Percentiles rank a stretch among this genome's conserved stretches.
Evolutionary conservation across 1,140 invertebrate species (phyloP).

Genomic region (Nymphalis io): DNA sequence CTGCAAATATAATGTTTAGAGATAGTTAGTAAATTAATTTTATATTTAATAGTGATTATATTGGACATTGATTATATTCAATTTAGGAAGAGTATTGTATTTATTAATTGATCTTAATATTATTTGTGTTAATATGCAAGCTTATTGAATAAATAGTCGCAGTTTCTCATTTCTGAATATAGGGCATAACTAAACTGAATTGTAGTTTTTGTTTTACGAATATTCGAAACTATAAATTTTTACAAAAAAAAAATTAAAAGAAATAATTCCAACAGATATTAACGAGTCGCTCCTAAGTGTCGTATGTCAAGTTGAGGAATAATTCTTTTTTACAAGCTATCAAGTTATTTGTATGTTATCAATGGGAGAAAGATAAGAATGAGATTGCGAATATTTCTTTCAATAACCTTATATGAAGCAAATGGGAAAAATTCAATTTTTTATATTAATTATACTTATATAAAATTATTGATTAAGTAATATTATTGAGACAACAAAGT

Average conservation of each 20-base stretch:
- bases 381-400: not conserved
- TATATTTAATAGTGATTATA: not conserved
- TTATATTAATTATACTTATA: not conserved
- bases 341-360: no score
- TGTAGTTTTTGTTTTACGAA: not conserved
- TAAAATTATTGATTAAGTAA: not conserved
- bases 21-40: not conserved
- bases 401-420: not conserved
- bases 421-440: not conserved
- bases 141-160: conserved; percentile 4
- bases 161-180: not conserved
- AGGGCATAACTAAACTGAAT: no score
- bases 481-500: not conserved
- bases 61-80: not conserved
- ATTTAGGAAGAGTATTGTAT: not conserved
- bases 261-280: no score
- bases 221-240: no score
- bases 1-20: conserved; percentile 7
- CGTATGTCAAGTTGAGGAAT: no score
- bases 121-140: not conserved
- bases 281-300: no score
- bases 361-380: no score
- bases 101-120: not conserved
- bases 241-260: no score
- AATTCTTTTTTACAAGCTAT: no score